Conservation (phyloP, 2,797 vertebrate species). For the Lepidocolaptes lacrymiger region DNA sequence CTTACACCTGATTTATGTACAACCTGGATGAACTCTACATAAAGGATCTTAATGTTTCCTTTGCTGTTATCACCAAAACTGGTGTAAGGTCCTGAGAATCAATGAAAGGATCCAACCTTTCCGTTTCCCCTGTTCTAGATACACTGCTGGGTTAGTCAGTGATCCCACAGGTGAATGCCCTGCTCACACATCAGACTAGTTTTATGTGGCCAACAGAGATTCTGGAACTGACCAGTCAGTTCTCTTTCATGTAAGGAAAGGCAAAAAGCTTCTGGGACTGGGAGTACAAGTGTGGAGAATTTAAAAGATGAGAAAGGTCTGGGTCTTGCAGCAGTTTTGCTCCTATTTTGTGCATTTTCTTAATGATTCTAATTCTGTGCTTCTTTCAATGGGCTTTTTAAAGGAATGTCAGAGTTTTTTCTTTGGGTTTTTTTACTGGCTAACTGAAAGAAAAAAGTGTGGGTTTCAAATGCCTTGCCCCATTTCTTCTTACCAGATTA, state of each 20-base stretch:
- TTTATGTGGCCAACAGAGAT: not conserved
- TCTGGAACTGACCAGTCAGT: not conserved
- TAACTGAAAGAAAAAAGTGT: not conserved
- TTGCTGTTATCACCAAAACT: not conserved
- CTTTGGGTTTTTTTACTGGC: not conserved
- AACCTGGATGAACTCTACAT: not conserved
- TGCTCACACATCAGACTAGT: not conserved
- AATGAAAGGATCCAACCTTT: not conserved
- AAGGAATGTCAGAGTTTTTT: not conserved
- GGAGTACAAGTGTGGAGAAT: too few relatives aligned
- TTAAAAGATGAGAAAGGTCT: not conserved
- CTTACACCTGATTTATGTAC: not conserved
- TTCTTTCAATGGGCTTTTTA: not conserved
- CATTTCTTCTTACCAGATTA: conserved; percentile 77
- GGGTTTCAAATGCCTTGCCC: not conserved
- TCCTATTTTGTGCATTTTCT: not conserved
- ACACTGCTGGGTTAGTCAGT: not conserved
- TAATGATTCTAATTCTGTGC: not conserved
- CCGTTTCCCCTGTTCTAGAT: not conserved
- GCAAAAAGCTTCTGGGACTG: not conserved
- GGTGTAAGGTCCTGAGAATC: not conserved
- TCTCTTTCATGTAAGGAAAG: not conserved
- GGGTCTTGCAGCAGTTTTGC: not conserved
- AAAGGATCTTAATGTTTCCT: not conserved
- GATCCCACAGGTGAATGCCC: not conserved